Evolutionary conservation across 2,888 invertebrate species (phyloP), one percentile per base, ranked within the genome.

Genomic region (Limnephilus rhombicus): DNA sequence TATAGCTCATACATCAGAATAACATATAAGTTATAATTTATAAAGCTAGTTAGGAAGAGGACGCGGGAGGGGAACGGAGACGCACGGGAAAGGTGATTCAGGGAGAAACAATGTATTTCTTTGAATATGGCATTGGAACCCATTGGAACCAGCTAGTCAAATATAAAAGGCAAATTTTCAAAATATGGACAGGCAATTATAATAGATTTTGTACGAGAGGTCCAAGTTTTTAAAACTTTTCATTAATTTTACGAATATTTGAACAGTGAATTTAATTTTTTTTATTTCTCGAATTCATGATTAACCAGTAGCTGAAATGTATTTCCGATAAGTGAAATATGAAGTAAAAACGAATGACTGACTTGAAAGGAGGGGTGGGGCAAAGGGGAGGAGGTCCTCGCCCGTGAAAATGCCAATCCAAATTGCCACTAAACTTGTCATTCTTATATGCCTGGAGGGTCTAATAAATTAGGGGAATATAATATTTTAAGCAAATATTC

Each of bases 391-490:
- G 86, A 49, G 1, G 24, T 86, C 24, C 7, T 86, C 11, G 12
- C 86, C 18, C 45, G 53, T 87, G 45, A 87, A 87, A 87, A n/a
- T 87, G 53, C 53, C 86, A 87, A 87, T 87, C 31, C 31, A 87
- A 87, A 87, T 87, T 68, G 68, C 68, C 68, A 68, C 68, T 68
- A 68, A 68, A 68, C 68, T 68, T 68, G 68, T n/a, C 68, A 68
- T 2, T 68, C 24, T 68, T 68, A 68, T 68, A 68, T 68, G 68
- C 68, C 68, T 68, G 68, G 68, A 68, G 68, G 68, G 68, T 68
- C 24, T 68, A 68, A 24, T 68, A 68, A 68, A 68, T n/a, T 68
- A n/a, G n/a, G 68, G 68, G 68, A 68, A 68, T 68, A 68, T 68
- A 68, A 37, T 37, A 37, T 68, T 68, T 24, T n/a, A 5, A n/a